Base-by-base conservation (phyloP, 2,888 invertebrate genomes). In the Clivina fossor region DNA sequence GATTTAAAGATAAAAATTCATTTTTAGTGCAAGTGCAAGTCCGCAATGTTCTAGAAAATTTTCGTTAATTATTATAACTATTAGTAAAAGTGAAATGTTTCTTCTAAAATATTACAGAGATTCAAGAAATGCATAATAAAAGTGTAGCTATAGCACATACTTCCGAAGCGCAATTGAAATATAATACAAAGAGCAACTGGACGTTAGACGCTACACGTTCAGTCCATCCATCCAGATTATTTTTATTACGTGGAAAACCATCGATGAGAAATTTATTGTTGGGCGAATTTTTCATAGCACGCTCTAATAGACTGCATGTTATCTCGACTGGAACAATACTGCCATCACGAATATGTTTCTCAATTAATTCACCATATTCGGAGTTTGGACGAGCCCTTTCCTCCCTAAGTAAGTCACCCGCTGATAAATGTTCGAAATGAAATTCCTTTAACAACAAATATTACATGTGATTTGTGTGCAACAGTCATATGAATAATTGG, bases 311-410 rank as follows among this genome's bases (percentile, higher is more conserved):
- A 46, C 88, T 87, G 72, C 98, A 99, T 9, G 99, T 99, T 62
- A 99, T 94, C 75, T 93, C 94, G 0, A 99, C 99, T 1, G 99
- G 99, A 2, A 99, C 99, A 62, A 99, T 98, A 62, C 86, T 85
- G 0, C 98, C 99, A 71, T 95, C 90, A 41, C 80, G 82, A 53
- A 99, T 98, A 71, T 94, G 92, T 47, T 80, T 81, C 64, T 95
- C 95, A 59, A 99, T 99, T 65, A 97, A 80, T 63, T 93, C 89
- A 0, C 96, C 93, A 70, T 81, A 92, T 70, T 93, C 78, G 0
- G 97, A 97, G 1, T 85, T 90, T 0, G 88, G 85, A 30, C 90
- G 85, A 28, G 82, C 79, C 2, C 94, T 82, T 76, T 99, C 99
- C 66, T 90, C 93, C 8, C 99, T 82, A 19, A 99, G 76, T 58